These are phyloP conservation scores for Stenotaenia linearis DNA, from an alignment of 2,888 invertebrate species.

Conservation along the genomic window DNA sequence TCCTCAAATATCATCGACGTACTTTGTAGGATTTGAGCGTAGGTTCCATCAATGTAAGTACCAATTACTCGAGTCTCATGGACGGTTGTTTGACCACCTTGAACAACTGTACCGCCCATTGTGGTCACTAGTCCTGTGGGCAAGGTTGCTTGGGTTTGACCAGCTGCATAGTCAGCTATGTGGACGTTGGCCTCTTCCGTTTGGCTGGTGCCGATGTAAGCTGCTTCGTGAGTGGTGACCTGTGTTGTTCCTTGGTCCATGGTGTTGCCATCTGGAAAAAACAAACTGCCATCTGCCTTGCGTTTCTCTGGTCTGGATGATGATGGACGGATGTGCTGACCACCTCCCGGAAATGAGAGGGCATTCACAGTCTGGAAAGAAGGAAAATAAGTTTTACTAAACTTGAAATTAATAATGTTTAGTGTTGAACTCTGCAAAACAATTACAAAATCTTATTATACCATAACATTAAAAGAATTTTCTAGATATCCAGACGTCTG, in stretches of 20 bases:
- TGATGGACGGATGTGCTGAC: background rate
- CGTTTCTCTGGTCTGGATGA: constrained; percentile 27
- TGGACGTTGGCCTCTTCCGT: constrained; percentile 27
- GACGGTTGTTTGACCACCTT: constrained; percentile 74
- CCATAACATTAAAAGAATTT: too few relatives aligned
- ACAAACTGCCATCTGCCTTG: background rate
- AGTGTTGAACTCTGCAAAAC: too few relatives aligned
- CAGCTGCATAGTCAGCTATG: constrained; percentile 8
- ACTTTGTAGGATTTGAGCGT: constrained; percentile 78
- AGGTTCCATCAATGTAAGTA: constrained; percentile 74
- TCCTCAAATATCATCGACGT: constrained; percentile 57
- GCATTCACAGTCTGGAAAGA: background rate
- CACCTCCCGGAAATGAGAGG: background rate
- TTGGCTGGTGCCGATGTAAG: background rate
- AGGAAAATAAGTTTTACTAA: background rate
- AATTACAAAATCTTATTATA: too few relatives aligned
- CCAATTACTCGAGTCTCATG: constrained; percentile 86
- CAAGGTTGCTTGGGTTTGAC: background rate
- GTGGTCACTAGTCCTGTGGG: constrained; percentile 67
- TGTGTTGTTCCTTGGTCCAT: background rate
- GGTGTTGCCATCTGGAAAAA: constrained; percentile 1
- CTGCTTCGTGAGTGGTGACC: background rate
- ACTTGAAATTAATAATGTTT: too few relatives aligned
- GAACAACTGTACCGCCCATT: constrained; percentile 74
- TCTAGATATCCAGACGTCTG: too few relatives aligned